phyloP scores from a whole-genome alignment of 2,888 invertebrate species.

The Pegoplata infirma region DNA sequence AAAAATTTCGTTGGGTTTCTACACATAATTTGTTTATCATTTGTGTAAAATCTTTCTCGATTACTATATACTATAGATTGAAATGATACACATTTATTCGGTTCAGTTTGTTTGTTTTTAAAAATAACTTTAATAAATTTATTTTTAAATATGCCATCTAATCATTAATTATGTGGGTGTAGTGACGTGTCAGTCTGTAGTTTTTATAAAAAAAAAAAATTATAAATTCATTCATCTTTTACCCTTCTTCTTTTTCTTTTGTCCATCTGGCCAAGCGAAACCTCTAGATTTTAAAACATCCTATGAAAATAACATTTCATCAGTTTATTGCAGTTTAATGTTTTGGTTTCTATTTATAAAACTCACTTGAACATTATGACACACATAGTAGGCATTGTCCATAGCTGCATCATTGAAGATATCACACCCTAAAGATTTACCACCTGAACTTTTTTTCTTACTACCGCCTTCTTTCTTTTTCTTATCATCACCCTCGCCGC shows the following conservation, averaged over 20 bases:
- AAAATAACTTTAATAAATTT: slow-evolving; percentile 3
- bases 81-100: neutral
- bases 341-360: neutral
- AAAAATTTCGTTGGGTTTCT: neutral
- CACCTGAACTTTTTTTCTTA: slow-evolving; percentile 78
- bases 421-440: slow-evolving; percentile 86
- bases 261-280: slow-evolving; percentile 92
- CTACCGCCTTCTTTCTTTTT: slow-evolving; percentile 79
- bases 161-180: slow-evolving; percentile 22
- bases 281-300: slow-evolving; percentile 91
- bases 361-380: slow-evolving; percentile 91
- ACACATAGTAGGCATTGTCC: slow-evolving; percentile 95
- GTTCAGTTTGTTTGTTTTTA: neutral
- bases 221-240: slow-evolving; percentile 75
- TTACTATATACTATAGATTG: neutral
- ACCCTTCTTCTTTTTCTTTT: slow-evolving; percentile 92
- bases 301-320: slow-evolving; percentile 75
- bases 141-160: neutral
- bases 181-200: slow-evolving; percentile 16
- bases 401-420: slow-evolving; percentile 93
- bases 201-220: neutral
- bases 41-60: neutral
- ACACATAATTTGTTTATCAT: neutral
- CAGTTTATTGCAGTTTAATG: neutral
- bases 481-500: slow-evolving; percentile 75